Conservation (phyloP, 2,888 invertebrate genomes). For the Morpho deidamia region DNA sequence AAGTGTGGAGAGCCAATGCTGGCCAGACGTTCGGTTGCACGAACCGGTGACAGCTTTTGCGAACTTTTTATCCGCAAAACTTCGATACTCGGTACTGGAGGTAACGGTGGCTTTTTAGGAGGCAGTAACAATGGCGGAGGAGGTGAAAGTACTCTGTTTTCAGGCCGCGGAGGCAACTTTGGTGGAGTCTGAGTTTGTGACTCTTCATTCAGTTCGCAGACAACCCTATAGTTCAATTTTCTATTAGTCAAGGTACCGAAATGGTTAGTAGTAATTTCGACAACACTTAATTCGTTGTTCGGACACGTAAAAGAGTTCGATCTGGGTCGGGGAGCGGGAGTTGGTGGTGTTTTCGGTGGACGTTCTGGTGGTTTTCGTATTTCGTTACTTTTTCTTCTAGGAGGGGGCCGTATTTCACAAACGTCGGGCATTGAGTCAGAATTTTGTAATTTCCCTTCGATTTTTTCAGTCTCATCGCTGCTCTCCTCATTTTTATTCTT, state of each 20-base stretch:
- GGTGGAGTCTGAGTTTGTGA: conserved; percentile 61
- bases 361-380: conserved; percentile 80
- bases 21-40: conserved; percentile 74
- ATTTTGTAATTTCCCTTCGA: conserved; percentile 52
- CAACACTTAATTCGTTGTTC: conserved; percentile 61
- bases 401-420: conserved; percentile 80
- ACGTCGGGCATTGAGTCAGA: conserved; percentile 68
- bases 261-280: conserved; percentile 63
- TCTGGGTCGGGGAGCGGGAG: conserved; percentile 73
- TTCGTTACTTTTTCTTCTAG: conserved; percentile 77
- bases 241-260: conserved; percentile 68
- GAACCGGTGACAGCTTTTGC: conserved; percentile 56
- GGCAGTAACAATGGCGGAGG: conserved; percentile 78
- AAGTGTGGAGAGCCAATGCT: conserved; percentile 82
- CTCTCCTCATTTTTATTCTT: conserved; percentile 74
- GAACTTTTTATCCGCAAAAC: conserved; percentile 77
- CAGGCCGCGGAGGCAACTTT: conserved; percentile 72
- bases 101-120: conserved; percentile 85
- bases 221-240: conserved; percentile 63
- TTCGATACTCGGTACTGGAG: conserved; percentile 83
- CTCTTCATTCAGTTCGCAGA: conserved; percentile 65
- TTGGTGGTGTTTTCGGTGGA: conserved; percentile 80
- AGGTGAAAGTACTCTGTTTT: conserved; percentile 55
- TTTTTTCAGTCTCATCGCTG: conserved; percentile 60
- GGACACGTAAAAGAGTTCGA: conserved; percentile 76